Base-by-base conservation (phyloP, 2,888 invertebrate genomes). In the Abrostola triplasia region DNA sequence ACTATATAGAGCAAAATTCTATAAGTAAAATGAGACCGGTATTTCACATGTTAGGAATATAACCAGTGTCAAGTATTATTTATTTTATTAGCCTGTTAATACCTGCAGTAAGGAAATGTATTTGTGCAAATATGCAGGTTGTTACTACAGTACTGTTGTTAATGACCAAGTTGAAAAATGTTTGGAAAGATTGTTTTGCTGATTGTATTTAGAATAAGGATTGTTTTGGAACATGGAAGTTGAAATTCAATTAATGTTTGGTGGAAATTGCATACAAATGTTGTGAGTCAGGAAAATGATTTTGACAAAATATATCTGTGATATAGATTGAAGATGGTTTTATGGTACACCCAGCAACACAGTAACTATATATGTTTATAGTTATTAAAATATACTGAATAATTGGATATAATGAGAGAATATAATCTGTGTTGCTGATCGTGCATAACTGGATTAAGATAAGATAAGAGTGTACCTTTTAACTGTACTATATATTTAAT, bases 241-340 rank as follows among this genome's bases (percentile, higher is more conserved):
- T 66, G 60, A 59, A 76, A 77, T 73, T 79, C 50, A 56, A 62
- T 55, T 54, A 69, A 63, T 67, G 57, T 50, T 76, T 69, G 79
- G 53, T 65, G 56, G 49, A 64, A 76, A 68, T 68, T 78, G 60
- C 70, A 78, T 65, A 68, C 67, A 64, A 77, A 70, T 64, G 61
- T 59, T 68, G 68, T 68, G 72, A 70, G 70, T 75, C 63, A 68
- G 64, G 64, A 56, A 68, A 75, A 72, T 72, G 59, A 65, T 75
- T 80, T 79, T 69, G 77, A 71, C 67, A 79, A 81, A 76, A 80
- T 80, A 75, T 82, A 87, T 87, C 88, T 88, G 87, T 88, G 87
- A 88, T 88, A 87, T 82, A 80, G 81, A 80, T 81, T 81, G 81
- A 82, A 83, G 80, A 77, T 85, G 74, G 81, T 82, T 82, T 81